Evolutionary conservation across 2,113 vertebrate genomes (phyloP).

Genomic region (Leuciscus idus): DNA sequence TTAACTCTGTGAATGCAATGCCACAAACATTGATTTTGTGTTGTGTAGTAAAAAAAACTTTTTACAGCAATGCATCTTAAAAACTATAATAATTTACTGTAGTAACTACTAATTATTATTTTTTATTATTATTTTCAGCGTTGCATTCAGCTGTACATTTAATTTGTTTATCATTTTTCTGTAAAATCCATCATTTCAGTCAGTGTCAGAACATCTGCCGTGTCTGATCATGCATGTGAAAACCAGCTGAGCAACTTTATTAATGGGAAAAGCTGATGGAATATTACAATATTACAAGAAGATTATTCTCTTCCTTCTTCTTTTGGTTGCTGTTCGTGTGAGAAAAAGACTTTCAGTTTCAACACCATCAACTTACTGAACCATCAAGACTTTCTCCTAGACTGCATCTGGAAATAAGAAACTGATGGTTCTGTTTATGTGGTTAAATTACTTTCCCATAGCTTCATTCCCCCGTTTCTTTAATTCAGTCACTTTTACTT

Average conservation of each 20-base stretch:
- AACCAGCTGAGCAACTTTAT: conserved; percentile 18
- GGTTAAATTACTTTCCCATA: too few species aligned
- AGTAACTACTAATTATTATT: too few species aligned
- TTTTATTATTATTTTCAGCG: neutral
- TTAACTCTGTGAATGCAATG: neutral
- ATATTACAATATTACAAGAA: too few species aligned
- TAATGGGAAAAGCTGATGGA: neutral
- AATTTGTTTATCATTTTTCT: conserved; percentile 34
- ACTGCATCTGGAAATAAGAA: too few species aligned
- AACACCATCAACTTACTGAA: too few species aligned
- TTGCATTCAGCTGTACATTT: conserved; percentile 16
- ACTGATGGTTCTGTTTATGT: too few species aligned
- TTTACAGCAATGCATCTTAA: neutral
- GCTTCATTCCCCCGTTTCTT: too few species aligned
- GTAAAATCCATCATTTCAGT: conserved; percentile 8
- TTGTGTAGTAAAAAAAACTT: neutral
- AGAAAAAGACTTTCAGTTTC: too few species aligned
- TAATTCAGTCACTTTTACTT: too few species aligned
- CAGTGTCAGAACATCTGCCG: conserved; percentile 41
- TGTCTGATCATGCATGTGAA: conserved; percentile 20
- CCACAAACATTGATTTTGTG: neutral
- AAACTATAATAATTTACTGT: neutral
- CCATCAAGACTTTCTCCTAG: too few species aligned
- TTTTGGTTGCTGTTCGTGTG: too few species aligned
- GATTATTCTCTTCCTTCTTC: too few species aligned